Conservation (phyloP, 2,797 vertebrate species). For the Trichosurus vulpecula region DNA sequence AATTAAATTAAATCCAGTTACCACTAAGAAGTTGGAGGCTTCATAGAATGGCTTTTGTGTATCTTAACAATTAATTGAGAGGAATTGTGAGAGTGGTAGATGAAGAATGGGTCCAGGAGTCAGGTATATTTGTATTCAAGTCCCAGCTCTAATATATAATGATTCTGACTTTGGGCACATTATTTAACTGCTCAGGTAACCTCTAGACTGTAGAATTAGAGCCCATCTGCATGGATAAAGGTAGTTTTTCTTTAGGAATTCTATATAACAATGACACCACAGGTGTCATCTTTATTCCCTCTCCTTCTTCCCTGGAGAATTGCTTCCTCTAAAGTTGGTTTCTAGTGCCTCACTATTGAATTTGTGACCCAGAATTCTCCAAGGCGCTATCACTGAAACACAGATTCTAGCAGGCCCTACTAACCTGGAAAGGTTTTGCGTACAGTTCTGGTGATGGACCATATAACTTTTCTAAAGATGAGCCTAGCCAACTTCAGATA, state of each 20-base stretch:
- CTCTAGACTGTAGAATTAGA: neutral
- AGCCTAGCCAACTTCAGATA: neutral
- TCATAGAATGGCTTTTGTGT: neutral
- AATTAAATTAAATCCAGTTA: neutral
- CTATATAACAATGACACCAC: neutral
- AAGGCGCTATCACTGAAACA: neutral
- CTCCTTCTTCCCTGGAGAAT: neutral
- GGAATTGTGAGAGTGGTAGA: neutral
- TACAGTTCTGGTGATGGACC: neutral
- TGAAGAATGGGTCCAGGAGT: neutral
- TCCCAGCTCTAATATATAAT: neutral
- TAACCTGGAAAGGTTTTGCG: neutral
- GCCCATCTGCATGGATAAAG: neutral
- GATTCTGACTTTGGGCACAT: neutral
- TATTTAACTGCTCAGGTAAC: neutral
- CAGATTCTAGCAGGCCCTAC: neutral
- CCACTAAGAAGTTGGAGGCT: neutral
- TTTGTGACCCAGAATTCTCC: neutral
- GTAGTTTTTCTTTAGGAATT: neutral
- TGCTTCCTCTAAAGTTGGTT: neutral
- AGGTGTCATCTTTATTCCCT: neutral
- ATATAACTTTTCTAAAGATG: neutral
- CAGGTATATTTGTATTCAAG: neutral
- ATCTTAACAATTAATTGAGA: neutral
- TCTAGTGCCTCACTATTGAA: neutral